phyloP scores from a whole-genome alignment of 2,797 vertebrate species.

The Buceros bicornis region DNA sequence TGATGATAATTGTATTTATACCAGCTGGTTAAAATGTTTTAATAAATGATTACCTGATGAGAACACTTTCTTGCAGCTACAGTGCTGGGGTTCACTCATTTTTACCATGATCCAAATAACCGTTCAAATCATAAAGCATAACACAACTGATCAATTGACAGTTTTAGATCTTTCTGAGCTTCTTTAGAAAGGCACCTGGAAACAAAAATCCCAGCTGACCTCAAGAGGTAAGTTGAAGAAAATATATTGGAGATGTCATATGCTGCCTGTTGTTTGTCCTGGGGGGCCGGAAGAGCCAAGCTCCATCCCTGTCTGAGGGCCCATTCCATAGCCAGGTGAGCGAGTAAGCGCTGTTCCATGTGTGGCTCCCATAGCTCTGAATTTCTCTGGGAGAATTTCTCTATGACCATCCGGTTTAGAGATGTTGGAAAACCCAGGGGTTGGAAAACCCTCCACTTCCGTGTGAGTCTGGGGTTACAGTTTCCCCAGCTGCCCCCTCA shows the following conservation, averaged over 20 bases:
- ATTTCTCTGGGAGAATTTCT: not conserved
- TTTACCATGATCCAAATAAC: not conserved
- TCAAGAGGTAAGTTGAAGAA: not conserved
- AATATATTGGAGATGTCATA: not conserved
- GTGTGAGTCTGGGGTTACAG: not conserved
- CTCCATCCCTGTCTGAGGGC: not conserved
- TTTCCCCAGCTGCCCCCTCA: not conserved
- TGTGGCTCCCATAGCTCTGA: not conserved
- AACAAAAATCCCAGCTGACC: not conserved
- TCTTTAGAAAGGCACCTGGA: not conserved
- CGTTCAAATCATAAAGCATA: not conserved
- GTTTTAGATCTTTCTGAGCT: not conserved
- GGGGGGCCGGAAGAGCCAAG: not conserved
- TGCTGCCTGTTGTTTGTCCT: not conserved
- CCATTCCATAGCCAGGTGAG: not conserved
- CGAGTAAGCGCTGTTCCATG: fast-evolving
- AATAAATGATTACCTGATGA: conserved; percentile 36
- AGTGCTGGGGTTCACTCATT: not conserved
- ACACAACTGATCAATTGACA: not conserved
- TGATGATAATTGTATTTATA: not conserved
- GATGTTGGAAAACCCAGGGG: not conserved
- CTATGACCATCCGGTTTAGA: not conserved
- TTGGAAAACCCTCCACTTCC: not conserved
- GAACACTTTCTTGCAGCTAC: not conserved
- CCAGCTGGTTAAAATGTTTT: conserved; percentile 40